Evolutionary conservation across 2,888 invertebrate species (phyloP), one percentile per base, ranked within the genome.

Genomic region (Thereva nobilitata): DNA sequence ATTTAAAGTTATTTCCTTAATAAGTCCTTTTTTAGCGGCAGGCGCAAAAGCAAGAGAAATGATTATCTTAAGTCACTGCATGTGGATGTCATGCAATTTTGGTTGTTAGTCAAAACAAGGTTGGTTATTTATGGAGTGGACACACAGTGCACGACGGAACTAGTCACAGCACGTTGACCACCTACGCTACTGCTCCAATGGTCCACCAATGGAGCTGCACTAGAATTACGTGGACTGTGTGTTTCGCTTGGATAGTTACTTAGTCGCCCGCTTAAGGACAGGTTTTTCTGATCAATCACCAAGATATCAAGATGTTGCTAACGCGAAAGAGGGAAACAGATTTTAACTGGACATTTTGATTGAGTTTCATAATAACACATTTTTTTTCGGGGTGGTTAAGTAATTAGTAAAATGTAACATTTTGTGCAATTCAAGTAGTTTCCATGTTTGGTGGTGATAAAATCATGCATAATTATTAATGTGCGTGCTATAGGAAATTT

Each of bases 161-260:
- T 49, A 23, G 23, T 40, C 23, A 50, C 41, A 41, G 50, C 50
- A n/a, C 37, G 53, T 50, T 49, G 23, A 35, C 61, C 61, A 61
- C 61, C 61, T 61, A 61, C 61, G 61, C 61, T 50, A 61, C 50
- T 61, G 49, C 9, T 23, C 49, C 23, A 50, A 61, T 40, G 12
- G 49, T 50, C 41, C 34, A 41, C 12, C 40, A n/a, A 8, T 41
- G 38, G 50, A 50, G 49, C 50, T 50, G 50, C 61, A 61, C 50
- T 61, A 34, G 50, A 61, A 61, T 61, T 61, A 61, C 50, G 61
- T 61, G 49, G 41, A 50, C 40, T 61, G 50, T 50, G 50, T 41
- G 49, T 50, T 49, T 45, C 49, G 50, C 50, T 47, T 59, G 38
- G 6, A 23, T 23, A 59, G 47, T 59, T 38, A 49, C 45, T 61